These are phyloP conservation scores for Sphenodon punctatus DNA, from an alignment of 2,797 vertebrate species.

Conservation along the genomic window DNA sequence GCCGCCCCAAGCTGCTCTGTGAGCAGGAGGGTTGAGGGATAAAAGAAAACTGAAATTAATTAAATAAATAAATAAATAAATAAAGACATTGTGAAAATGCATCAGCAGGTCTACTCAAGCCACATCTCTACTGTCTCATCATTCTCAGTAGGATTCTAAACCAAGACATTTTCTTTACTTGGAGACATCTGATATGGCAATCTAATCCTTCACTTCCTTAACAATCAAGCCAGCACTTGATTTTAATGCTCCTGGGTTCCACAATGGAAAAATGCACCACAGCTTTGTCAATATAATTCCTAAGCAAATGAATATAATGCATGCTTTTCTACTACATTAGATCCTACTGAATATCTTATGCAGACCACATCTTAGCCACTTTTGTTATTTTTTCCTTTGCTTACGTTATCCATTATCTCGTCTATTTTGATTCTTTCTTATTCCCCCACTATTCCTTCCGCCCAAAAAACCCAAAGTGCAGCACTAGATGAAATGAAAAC, in stretches of 20 bases:
- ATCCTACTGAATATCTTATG: background rate
- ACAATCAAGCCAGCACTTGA: conserved; percentile 48
- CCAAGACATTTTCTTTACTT: background rate
- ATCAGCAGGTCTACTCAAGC: background rate
- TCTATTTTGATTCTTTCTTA: background rate
- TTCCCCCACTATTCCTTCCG: background rate
- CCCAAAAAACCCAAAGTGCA: background rate
- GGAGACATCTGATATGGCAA: conserved; percentile 12
- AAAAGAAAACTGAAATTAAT: too few relatives aligned
- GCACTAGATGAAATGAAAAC: background rate
- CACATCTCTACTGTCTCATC: conserved; percentile 22
- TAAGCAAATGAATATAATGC: conserved; percentile 37
- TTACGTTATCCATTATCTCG: background rate
- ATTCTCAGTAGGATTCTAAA: conserved; percentile 25
- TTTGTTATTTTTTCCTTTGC: background rate
- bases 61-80: too few relatives aligned
- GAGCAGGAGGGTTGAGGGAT: too few relatives aligned
- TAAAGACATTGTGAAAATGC: too few relatives aligned
- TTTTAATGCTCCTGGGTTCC: conserved; percentile 47
- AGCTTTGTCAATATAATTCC: conserved; percentile 31
- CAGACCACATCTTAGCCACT: background rate
- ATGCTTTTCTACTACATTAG: background rate
- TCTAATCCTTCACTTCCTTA: conserved; percentile 4
- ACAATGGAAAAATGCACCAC: conserved; percentile 39
- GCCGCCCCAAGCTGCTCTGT: too few relatives aligned